phyloP scores from a whole-genome alignment of 2,113 vertebrate genomes.

The Alligator mississippiensis region DNA sequence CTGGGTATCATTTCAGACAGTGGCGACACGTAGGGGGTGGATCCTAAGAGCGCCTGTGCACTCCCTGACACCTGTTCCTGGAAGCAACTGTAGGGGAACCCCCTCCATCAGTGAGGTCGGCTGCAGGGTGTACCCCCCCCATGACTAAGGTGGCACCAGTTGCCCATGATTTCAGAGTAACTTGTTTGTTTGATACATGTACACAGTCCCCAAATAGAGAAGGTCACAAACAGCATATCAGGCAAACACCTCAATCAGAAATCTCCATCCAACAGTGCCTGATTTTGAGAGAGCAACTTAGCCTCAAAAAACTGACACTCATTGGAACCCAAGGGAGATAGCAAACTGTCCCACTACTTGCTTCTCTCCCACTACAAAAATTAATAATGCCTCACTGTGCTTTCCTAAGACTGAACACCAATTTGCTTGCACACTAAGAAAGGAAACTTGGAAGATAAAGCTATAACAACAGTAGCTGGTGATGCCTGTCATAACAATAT shows the following conservation, averaged over 20 bases:
- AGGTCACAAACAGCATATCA: neutral
- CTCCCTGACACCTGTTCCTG: no score
- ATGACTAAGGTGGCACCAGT: no score
- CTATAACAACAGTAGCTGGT: neutral
- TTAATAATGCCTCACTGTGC: neutral
- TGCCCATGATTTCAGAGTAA: neutral
- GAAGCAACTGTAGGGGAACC: no score
- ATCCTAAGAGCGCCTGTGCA: no score
- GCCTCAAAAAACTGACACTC: accelerated
- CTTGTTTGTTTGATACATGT: no score
- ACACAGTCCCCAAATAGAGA: no score
- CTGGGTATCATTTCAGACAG: neutral
- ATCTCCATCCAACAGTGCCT: accelerated
- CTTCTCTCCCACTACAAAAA: neutral
- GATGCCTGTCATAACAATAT: neutral
- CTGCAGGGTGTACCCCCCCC: no score
- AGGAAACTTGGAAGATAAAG: neutral
- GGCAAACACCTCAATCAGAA: neutral
- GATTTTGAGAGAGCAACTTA: neutral
- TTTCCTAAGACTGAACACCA: neutral
- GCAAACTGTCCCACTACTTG: accelerated
- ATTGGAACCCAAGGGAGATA: neutral
- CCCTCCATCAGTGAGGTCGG: no score
- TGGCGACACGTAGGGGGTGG: no score
- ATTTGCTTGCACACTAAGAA: accelerated